phyloP scores from a whole-genome alignment of 2,888 invertebrate species.

The Tanytarsus gracilentus region DNA sequence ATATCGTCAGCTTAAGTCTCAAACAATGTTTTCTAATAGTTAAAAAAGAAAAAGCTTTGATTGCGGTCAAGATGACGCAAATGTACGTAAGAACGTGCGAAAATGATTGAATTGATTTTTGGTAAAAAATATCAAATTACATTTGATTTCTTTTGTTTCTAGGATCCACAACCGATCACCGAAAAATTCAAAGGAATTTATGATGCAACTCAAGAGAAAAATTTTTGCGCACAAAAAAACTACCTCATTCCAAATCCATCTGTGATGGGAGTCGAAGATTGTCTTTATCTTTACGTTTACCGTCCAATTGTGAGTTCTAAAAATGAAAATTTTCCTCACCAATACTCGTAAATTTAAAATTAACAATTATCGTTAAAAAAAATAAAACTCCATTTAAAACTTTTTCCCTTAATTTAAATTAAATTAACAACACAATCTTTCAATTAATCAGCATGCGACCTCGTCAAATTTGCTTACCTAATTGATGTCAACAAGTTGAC shows the following conservation, averaged over 20 bases:
- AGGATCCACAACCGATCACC: constrained; percentile 36
- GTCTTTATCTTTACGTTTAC: constrained; percentile 46
- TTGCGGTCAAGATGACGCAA: background rate
- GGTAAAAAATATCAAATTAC: background rate
- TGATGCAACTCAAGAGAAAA: constrained; percentile 38
- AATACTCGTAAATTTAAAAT: background rate
- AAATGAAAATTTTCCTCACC: background rate
- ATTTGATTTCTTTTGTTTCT: background rate
- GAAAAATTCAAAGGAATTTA: constrained; percentile 34
- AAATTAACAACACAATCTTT: too few relatives aligned
- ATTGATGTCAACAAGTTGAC: too few relatives aligned
- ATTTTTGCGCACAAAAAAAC: constrained; percentile 44
- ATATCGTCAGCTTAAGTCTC: too few relatives aligned
- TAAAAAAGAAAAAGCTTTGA: too few relatives aligned
- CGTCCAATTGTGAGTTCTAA: constrained; percentile 37
- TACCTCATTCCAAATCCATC: constrained; percentile 35
- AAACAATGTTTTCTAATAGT: too few relatives aligned
- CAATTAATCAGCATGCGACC: too few relatives aligned
- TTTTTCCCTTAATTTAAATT: too few relatives aligned
- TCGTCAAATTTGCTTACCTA: too few relatives aligned
- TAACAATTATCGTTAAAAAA: background rate
- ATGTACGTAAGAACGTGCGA: background rate
- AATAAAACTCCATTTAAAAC: background rate
- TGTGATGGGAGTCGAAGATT: constrained; percentile 45
- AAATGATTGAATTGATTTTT: background rate